A percentile compares a stretch with the other conserved stretches of the same genome.
Conservation (phyloP, 2,797 vertebrate genomes). For the Phoxinus dragarum region DNA sequence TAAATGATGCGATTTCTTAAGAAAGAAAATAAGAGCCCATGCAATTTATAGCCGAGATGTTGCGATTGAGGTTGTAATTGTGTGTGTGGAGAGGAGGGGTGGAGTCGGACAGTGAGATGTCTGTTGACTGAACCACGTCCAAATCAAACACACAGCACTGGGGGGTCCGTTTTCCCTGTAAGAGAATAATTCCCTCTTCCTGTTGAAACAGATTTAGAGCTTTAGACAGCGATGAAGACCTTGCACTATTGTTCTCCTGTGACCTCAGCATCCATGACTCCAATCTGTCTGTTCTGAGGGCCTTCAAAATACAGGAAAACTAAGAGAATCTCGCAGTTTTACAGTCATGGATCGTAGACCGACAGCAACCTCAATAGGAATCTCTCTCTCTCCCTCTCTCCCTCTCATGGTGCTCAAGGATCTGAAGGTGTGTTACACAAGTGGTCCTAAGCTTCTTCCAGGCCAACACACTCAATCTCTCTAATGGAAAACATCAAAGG, state of each 20-base stretch:
- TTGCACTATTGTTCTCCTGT: slow-evolving; percentile 49
- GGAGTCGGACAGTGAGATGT: slow-evolving; percentile 38
- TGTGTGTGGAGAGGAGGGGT: slow-evolving; percentile 30
- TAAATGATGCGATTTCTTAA: background rate
- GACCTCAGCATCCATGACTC: slow-evolving; percentile 56
- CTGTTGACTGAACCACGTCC: slow-evolving; percentile 38
- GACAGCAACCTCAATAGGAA: slow-evolving; percentile 10
- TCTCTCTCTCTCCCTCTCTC: background rate
- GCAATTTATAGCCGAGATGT: slow-evolving; percentile 14
- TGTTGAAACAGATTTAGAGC: slow-evolving; percentile 61
- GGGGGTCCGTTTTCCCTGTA: slow-evolving; percentile 50
- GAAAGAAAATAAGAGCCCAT: background rate
- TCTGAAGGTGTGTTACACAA: slow-evolving; percentile 60
- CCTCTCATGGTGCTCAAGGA: slow-evolving; percentile 32
- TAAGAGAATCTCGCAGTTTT: background rate
- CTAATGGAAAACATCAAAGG: slow-evolving; percentile 63
- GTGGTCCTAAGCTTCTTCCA: slow-evolving; percentile 57
- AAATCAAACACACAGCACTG: slow-evolving; percentile 52
- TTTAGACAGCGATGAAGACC: slow-evolving; percentile 21
- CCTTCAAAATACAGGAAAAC: slow-evolving; percentile 21
- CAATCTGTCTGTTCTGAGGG: slow-evolving; percentile 55
- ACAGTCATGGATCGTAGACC: background rate
- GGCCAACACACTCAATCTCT: slow-evolving; percentile 37
- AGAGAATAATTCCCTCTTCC: slow-evolving; percentile 31
- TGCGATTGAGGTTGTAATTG: slow-evolving; percentile 23